These are phyloP conservation scores for Hyles euphorbiae DNA, from an alignment of 1,140 invertebrate genomes.

Conservation along the genomic window DNA sequence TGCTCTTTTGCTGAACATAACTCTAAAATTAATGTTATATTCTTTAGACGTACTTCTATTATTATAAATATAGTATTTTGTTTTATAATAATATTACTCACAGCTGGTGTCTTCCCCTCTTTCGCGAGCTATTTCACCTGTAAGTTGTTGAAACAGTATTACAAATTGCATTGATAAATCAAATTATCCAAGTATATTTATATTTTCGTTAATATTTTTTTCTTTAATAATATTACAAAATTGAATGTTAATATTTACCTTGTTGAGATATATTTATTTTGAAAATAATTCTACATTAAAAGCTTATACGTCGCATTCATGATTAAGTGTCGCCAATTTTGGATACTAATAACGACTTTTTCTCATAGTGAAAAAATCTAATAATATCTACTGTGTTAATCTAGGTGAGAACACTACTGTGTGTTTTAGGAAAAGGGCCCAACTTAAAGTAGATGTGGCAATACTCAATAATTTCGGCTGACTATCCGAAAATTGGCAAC, in stretches of 20 bases:
- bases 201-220: slow-evolving; percentile 3
- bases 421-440: too few species aligned
- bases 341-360: slow-evolving; percentile 3
- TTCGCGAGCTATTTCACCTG: slow-evolving; percentile 79
- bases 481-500: slow-evolving; percentile 22
- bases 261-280: slow-evolving; percentile 1
- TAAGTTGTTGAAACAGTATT: slow-evolving; percentile 28
- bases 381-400: too few species aligned
- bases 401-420: too few species aligned
- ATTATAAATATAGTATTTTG: not conserved
- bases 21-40: too few species aligned
- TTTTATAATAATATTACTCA: slow-evolving; percentile 59
- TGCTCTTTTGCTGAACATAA: too few species aligned
- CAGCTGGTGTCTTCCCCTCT: slow-evolving; percentile 79
- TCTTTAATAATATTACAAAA: slow-evolving; percentile 9
- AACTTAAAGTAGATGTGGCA: too few species aligned
- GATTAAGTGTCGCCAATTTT: slow-evolving; percentile 22
- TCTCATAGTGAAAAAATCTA: too few species aligned
- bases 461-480: too few species aligned
- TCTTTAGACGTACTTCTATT: not conserved
- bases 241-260: not conserved
- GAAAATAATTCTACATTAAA: slow-evolving; percentile 49
- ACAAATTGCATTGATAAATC: slow-evolving; percentile 3
- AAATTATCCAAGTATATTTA: not conserved
- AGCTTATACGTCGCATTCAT: slow-evolving; percentile 54